Conservation (phyloP, 2,888 invertebrate species). For the Dusona sp. region DNA sequence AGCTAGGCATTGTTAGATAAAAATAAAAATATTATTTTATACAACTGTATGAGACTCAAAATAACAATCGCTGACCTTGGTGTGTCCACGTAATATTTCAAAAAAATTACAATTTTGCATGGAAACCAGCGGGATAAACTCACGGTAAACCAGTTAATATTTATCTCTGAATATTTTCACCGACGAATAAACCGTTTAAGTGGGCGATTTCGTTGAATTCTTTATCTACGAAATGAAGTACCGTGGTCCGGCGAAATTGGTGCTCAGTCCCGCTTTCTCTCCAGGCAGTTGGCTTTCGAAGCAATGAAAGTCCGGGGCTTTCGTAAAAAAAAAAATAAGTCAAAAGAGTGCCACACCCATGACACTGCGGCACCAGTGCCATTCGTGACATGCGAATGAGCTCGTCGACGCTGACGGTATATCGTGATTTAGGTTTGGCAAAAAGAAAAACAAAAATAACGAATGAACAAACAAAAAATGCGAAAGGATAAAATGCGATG, state of each 20-base stretch:
- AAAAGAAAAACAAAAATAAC: constrained; percentile 49
- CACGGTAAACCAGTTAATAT: neutral
- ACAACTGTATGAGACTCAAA: too few species aligned
- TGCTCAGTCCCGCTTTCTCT: constrained; percentile 4
- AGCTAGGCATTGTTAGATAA: too few species aligned
- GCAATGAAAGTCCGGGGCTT: constrained; percentile 54
- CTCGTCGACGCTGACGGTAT: constrained; percentile 66
- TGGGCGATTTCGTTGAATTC: constrained; percentile 25
- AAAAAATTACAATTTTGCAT: neutral
- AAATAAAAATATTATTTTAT: too few species aligned
- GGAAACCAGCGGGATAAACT: neutral
- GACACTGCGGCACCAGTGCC: constrained; percentile 46
- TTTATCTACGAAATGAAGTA: constrained; percentile 40
- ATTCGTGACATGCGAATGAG: constrained; percentile 64
- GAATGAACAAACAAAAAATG: constrained; percentile 32
- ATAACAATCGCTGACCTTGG: too few species aligned
- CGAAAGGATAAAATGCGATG: constrained; percentile 64
- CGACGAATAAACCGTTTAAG: neutral
- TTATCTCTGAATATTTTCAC: neutral
- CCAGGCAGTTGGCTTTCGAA: constrained; percentile 14
- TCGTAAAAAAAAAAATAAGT: constrained; percentile 26
- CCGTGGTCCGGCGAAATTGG: constrained; percentile 9
- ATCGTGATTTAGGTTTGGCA: constrained; percentile 65
- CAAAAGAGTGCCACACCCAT: constrained; percentile 49
- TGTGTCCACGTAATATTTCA: neutral